Base-by-base conservation (phyloP, 2,888 invertebrate species). In the Dicyrtomina minuta region DNA sequence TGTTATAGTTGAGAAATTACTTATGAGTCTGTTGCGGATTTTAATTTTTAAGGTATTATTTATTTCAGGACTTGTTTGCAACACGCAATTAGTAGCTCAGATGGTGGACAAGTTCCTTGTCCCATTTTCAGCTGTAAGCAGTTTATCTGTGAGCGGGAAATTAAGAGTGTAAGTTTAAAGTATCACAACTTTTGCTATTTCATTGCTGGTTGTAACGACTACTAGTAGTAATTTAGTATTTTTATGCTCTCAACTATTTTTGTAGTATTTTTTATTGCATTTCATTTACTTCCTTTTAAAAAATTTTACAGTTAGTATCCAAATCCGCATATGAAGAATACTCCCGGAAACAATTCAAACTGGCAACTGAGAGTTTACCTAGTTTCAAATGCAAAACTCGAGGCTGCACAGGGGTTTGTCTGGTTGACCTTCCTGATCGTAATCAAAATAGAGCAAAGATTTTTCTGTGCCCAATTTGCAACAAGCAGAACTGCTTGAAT, bases 241-340 rank as follows among this genome's bases (percentile, higher is more conserved):
- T n/a, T n/a, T n/a, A 33, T 33, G 8, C 33, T 33, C 3, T 5
- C 8, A 33, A 33, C 33, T 33, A 33, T 33, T 8, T 33, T 33
- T 33, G 33, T 8, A 33, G 33, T 33, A 8, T 33, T 33, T n/a
- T n/a, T n/a, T n/a, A n/a, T n/a, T n/a, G n/a, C 46, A 51, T 3
- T 46, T 15, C 51, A 51, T 3, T 22, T 22, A 10, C 22, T 2
- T n/a, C 22, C 10, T 15, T 17, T n/a, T n/a, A n/a, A n/a, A n/a
- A 10, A 51, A 51, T 51, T 51, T 51, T 55, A n/a, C 58, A 58
- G 58, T 58, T 58, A 20, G 58, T n/a, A 4, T 17, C 58, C 10
- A 1, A 1, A 17, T 6, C 58, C 17, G 17, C 12, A 1, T 58
- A 39, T 17, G 39, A 33, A 5, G 39, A 15, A n/a, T 58, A 58